phyloP scores from a whole-genome alignment of 2,113 vertebrate species.

The Budorcas taxicolor region DNA sequence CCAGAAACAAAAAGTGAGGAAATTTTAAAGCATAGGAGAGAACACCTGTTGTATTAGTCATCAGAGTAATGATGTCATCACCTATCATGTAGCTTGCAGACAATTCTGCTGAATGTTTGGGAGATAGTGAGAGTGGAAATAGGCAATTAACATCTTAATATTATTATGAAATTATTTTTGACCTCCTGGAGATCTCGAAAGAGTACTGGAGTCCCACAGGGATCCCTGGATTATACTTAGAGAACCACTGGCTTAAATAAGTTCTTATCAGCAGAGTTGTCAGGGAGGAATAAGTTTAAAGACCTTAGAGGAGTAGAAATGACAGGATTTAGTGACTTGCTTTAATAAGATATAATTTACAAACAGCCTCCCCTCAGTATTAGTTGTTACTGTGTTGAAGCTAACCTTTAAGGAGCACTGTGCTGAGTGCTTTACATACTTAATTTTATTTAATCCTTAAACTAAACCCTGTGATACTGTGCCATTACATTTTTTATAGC shows the following conservation, averaged over 20 bases:
- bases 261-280: not conserved
- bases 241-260: not conserved
- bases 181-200: not conserved
- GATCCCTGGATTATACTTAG: not conserved
- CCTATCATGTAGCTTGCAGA: not conserved
- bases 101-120: constrained; percentile 1
- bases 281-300: not conserved
- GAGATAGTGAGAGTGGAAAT: not conserved
- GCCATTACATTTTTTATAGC: not conserved
- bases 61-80: not conserved
- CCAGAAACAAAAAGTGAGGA: not conserved
- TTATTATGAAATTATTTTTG: not conserved
- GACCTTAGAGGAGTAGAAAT: not conserved
- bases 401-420: not conserved
- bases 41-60: not conserved
- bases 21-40: not conserved
- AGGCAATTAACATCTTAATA: not conserved
- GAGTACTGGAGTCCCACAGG: not conserved
- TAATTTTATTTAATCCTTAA: not conserved
- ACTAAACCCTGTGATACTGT: not conserved
- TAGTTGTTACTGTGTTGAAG: not conserved
- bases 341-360: not conserved
- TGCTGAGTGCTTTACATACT: not conserved
- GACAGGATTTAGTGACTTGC: not conserved
- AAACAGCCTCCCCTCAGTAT: not conserved